phyloP scores from a whole-genome alignment of 2,797 vertebrate species.

The Pseudopleuronectes americanus region DNA sequence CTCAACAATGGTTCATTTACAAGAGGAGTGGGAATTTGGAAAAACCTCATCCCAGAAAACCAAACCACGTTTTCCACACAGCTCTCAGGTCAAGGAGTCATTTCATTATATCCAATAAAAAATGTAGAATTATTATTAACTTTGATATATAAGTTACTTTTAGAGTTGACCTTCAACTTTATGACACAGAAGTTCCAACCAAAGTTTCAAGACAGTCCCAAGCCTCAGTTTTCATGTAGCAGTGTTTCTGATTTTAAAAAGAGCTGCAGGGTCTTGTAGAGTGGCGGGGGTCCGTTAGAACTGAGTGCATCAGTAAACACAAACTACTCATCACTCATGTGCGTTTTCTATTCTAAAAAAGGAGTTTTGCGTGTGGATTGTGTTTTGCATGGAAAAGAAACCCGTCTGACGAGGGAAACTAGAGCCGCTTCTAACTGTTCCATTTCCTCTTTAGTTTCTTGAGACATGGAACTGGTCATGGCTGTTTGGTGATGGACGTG shows the following conservation, averaged over 20 bases:
- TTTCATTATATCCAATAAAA: constrained; percentile 7
- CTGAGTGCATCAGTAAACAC: constrained; percentile 70
- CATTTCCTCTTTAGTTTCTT: constrained; percentile 70
- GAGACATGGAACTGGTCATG: constrained; percentile 39
- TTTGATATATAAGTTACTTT: neutral
- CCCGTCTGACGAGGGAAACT: constrained; percentile 80
- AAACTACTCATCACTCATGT: constrained; percentile 46
- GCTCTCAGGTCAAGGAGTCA: constrained; percentile 10
- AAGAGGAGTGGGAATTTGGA: constrained; percentile 17
- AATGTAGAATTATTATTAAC: neutral
- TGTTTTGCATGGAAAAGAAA: constrained; percentile 66
- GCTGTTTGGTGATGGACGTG: constrained; percentile 33
- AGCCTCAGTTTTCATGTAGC: neutral
- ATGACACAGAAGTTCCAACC: neutral
- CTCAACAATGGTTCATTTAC: constrained; percentile 21
- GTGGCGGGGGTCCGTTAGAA: constrained; percentile 51
- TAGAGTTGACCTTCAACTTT: constrained; percentile 7
- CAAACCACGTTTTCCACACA: constrained; percentile 9
- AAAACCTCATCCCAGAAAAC: constrained; percentile 35
- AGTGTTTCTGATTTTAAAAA: constrained; percentile 23
- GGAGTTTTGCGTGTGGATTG: constrained; percentile 39
- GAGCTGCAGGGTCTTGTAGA: constrained; percentile 65
- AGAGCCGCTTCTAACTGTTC: constrained; percentile 77
- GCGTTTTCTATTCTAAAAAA: constrained; percentile 43
- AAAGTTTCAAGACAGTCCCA: constrained; percentile 6